A percentile compares a stretch with the other conserved stretches of the same genome.
phyloP scores from a whole-genome alignment of 1,140 invertebrate species.

The Belonocnema kinseyi region DNA sequence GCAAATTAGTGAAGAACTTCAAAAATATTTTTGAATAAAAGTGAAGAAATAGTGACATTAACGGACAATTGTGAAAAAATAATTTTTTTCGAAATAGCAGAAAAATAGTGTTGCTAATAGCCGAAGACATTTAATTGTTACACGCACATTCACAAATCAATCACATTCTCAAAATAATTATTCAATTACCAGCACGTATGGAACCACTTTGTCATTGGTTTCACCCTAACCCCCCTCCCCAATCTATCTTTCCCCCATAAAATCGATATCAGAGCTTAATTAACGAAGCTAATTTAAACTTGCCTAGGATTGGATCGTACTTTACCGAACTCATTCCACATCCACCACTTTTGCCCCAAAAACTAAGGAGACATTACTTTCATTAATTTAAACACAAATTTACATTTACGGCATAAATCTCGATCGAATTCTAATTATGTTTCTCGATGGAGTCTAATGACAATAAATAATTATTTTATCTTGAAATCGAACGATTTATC shows the following conservation, averaged over 20 bases:
- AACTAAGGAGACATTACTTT: background rate
- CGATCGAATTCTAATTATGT: too few relatives aligned
- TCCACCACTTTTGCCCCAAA: background rate
- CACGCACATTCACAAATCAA: slow-evolving; percentile 2
- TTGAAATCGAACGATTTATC: too few relatives aligned
- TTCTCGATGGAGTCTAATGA: too few relatives aligned
- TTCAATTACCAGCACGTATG: slow-evolving; percentile 17
- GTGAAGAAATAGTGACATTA: too few relatives aligned
- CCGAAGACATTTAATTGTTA: too few relatives aligned
- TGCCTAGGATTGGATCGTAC: slow-evolving; percentile 35
- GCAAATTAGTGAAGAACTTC: too few relatives aligned
- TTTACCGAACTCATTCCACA: slow-evolving; percentile 40
- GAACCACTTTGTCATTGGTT: slow-evolving; percentile 40
- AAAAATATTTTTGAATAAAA: too few relatives aligned
- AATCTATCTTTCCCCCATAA: slow-evolving; percentile 40
- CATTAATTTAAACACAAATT: slow-evolving; percentile 5
- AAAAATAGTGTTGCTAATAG: too few relatives aligned
- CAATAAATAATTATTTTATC: too few relatives aligned
- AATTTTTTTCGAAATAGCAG: too few relatives aligned
- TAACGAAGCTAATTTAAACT: slow-evolving; percentile 61
- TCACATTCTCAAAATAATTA: background rate
- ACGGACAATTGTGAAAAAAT: too few relatives aligned
- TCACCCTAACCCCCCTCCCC: slow-evolving; percentile 14
- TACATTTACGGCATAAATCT: background rate
- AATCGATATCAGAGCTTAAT: slow-evolving; percentile 61